Percentiles rank a stretch among this genome's conserved stretches.
Conservation (phyloP, 2,888 invertebrate species). For the Apodemia mormo region DNA sequence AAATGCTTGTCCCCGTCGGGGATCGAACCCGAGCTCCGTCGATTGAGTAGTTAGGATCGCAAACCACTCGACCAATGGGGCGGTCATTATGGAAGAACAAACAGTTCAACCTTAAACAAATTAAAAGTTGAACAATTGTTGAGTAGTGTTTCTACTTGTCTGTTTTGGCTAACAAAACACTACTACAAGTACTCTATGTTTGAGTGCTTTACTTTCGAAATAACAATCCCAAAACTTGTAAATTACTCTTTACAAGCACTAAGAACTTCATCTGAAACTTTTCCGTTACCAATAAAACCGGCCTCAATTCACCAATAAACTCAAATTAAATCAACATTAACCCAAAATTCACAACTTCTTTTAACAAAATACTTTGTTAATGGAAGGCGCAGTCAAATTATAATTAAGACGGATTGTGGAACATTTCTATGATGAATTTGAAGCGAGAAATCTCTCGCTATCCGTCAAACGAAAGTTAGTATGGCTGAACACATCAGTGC, state of each 20-base stretch:
- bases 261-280: neutral
- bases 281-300: neutral
- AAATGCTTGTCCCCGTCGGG: too few species aligned
- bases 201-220: neutral
- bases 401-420: conserved; percentile 23
- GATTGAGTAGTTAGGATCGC: too few species aligned
- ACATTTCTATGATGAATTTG: conserved; percentile 30
- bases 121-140: neutral
- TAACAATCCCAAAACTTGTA: conserved; percentile 3
- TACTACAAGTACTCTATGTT: neutral
- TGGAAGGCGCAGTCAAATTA: conserved; percentile 8
- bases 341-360: neutral
- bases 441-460: conserved; percentile 34
- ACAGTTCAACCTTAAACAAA: neutral
- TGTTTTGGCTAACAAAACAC: neutral
- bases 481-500: conserved; percentile 62
- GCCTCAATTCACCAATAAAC: neutral
- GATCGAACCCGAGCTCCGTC: too few species aligned
- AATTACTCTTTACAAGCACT: conserved; percentile 3
- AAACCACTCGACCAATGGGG: too few species aligned
- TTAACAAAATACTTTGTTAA: conserved; percentile 15
- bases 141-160: neutral
- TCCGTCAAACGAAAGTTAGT: conserved; percentile 46
- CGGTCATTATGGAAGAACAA: too few species aligned
- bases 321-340: conserved; percentile 15